These are phyloP conservation scores for Galaxea fascicularis DNA, from an alignment of 92 coral and sea anemone genomes.

Conservation along the genomic window DNA sequence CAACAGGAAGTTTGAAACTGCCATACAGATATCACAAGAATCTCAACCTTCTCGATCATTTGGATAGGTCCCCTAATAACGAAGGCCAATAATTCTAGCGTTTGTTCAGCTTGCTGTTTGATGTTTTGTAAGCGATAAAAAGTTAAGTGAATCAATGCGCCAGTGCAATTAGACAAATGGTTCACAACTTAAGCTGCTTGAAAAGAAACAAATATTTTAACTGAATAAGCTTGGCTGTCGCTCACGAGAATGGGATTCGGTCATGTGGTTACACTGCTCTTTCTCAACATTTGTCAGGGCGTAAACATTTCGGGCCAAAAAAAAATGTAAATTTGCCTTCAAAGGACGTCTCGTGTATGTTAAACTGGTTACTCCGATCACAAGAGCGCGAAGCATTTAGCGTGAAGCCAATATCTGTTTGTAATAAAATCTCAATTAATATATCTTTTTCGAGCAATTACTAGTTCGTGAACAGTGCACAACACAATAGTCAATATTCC, in stretches of 20 bases:
- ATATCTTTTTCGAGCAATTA: conserved; percentile 96
- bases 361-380: conserved; percentile 32
- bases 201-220: conserved; percentile 85
- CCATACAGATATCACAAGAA: conserved; percentile 89
- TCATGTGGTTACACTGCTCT: conserved; percentile 17
- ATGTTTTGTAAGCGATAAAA: conserved; percentile 83
- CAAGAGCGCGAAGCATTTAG: conserved; percentile 35
- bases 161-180: conserved; percentile 85
- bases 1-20: conserved; percentile 92
- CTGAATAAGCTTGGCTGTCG: conserved; percentile 55
- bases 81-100: conserved; percentile 61
- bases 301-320: conserved; percentile 18
- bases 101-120: conserved; percentile 80
- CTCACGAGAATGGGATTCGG: conserved; percentile 28
- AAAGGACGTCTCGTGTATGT: conserved; percentile 42
- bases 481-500: conserved; percentile 87
- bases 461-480: conserved; percentile 74
- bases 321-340: conserved; percentile 46
- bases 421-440: conserved; percentile 96
- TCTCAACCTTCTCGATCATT: conserved; percentile 76
- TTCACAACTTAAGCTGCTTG: conserved; percentile 85
- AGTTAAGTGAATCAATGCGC: conserved; percentile 56
- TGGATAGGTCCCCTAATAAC: conserved; percentile 25
- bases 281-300: conserved; percentile 20
- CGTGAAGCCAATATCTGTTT: conserved; percentile 83